Evolutionary conservation across 2,888 invertebrate genomes (phyloP), one percentile per base, ranked within the genome.

Genomic region (Podotricha telesiphe): DNA sequence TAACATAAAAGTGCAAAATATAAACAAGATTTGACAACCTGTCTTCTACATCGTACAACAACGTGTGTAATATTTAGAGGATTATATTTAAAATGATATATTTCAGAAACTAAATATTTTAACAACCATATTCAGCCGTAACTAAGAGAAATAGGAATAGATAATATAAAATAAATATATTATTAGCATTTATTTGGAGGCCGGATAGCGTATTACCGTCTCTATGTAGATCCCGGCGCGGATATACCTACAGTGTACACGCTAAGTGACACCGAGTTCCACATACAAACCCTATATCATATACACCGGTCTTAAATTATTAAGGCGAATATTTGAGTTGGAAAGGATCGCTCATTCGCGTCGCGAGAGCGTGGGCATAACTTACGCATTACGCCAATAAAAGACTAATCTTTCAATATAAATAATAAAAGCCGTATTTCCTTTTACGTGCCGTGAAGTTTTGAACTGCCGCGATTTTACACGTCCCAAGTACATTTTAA

Each of bases 351-450:
- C 76, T 85, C 88, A 90, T 89, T 90, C 84, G 84, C 78, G 82
- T 81, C 71, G 82, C 83, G 78, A 79, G 81, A 79, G 91, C 90
- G 91, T 92, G 90, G 91, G 91, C 82, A 74, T 73, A 80, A 48
- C 70, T 79, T 82, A 84, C 84, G 81, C 82, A 85, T 84, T 86
- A 86, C 84, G 83, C 80, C 84, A 81, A 86, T 89, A 88, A 88
- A 80, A 84, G 84, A 77, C 87, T 88, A 87, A 91, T 92, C 89
- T 89, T 89, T 82, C 88, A 92, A 91, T 91, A 87, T 89, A 91
- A 87, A 89, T 88, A 82, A 82, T 80, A 84, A n/a, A 51, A 89
- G 81, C 73, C 81, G 65, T 75, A 78, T 81, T 84, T 86, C 85
- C 85, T 85, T 80, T 75, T 79, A 77, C 79, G 47, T 48, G 34